phyloP scores from a whole-genome alignment of 2,113 vertebrate species.

The Rhagologus leucostigma region DNA sequence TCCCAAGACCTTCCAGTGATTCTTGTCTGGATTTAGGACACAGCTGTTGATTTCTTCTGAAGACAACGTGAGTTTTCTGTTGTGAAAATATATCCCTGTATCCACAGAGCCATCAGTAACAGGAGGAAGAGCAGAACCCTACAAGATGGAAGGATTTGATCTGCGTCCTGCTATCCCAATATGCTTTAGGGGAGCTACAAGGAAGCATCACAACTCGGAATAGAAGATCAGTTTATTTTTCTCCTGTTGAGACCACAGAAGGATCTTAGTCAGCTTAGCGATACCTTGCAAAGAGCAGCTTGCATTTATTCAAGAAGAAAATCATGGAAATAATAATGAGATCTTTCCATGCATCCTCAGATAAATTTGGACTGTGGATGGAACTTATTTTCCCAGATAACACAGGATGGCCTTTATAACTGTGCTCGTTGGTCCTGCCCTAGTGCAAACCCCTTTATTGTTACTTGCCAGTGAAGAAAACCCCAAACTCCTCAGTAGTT shows the following conservation, averaged over 20 bases:
- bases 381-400: background rate
- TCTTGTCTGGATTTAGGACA: background rate
- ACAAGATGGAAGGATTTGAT: background rate
- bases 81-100: background rate
- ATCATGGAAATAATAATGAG: background rate
- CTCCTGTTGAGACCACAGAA: background rate
- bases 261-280: background rate
- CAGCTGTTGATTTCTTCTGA: accelerated
- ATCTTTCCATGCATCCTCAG: background rate
- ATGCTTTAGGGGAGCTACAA: background rate
- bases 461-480: background rate
- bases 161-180: background rate
- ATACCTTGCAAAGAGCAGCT: background rate
- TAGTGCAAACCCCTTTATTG: background rate
- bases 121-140: background rate
- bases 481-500: background rate
- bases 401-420: background rate
- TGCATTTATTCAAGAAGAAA: background rate
- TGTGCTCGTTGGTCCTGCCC: background rate
- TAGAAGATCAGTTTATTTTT: background rate
- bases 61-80: background rate
- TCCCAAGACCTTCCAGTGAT: background rate
- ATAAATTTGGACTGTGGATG: background rate
- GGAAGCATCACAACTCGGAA: background rate
- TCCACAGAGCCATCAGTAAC: accelerated